Evolutionary conservation across 2,888 invertebrate species (phyloP), one percentile per base, ranked within the genome.

Genomic region (Blera fallax): DNA sequence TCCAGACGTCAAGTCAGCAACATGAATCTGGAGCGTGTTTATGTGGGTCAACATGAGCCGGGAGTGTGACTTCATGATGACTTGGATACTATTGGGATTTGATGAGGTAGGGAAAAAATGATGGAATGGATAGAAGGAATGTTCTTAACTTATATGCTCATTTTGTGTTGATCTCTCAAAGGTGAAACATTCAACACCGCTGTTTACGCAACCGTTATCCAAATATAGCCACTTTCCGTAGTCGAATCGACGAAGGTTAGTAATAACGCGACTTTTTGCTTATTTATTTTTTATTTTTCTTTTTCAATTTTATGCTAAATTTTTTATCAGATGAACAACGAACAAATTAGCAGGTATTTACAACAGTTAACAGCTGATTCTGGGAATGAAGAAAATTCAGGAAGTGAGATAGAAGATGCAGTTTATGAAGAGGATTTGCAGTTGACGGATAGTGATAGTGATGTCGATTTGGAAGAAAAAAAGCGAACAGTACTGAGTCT

Each of bases 331-430:
- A 58, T 58, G 37, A 58, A 58, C 21, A 11, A 58, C 58, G 58
- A 58, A 58, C 58, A 58, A 58, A 58, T 58, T 16, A 34, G 34
- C 18, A 14, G 34, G 58, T 58, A 58, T 58, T 58, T 62, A 54
- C 34, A 62, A 74, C 37, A 45, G 18, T 43, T 43, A 6, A 11
- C 58, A 58, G 58, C 34, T 58, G 58, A 58, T 58, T 58, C 37
- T 58, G 58, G 27, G 52, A 52, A 16, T 27, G 27, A 27, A 27
- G 48, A 48, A 18, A 52, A 58, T 34, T 58, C 58, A 21, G 58
- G 16, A 58, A 58, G 58, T 37, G 37, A 58, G 16, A 58, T 58
- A 58, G 58, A 58, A 34, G 58, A 58, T 58, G 37, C 58, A 58
- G 7, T 58, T 58, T 34, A 32, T 56, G 8, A 58, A 58, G 27